Conservation (phyloP, 1,140 invertebrate species). For the Hypsibius dujardini region DNA sequence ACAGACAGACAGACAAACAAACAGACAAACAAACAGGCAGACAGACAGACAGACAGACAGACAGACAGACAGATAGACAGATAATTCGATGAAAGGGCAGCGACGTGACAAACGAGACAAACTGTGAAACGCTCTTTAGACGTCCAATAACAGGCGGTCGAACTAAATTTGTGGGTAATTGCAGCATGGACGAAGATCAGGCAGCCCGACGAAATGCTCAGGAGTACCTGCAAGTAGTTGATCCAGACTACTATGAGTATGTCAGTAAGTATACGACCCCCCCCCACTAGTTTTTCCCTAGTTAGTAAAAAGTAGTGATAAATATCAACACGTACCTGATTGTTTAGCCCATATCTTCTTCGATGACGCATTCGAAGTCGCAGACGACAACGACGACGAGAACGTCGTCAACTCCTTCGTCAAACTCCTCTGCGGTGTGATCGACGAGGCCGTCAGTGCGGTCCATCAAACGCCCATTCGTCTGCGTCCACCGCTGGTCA, state of each 20-base stretch:
- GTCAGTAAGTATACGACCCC: slow-evolving; percentile 42
- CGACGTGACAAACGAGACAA: too few species aligned
- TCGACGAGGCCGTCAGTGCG: slow-evolving; percentile 65
- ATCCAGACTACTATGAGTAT: slow-evolving; percentile 94
- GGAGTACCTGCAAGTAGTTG: slow-evolving; percentile 72
- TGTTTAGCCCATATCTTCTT: slow-evolving; percentile 88
- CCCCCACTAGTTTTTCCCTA: slow-evolving; percentile 18
- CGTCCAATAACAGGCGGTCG: slow-evolving; percentile 39
- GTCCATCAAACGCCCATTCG: slow-evolving; percentile 80
- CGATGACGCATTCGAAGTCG: slow-evolving; percentile 92
- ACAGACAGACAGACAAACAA: too few species aligned
- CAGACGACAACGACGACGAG: slow-evolving; percentile 81
- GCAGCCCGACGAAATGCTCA: slow-evolving; percentile 61
- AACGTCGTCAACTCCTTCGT: slow-evolving; percentile 89
- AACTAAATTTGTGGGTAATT: slow-evolving; percentile 28
- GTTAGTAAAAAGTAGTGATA: too few species aligned
- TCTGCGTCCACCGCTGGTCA: slow-evolving; percentile 73
- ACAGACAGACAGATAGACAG: too few species aligned
- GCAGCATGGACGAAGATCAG: slow-evolving; percentile 46
- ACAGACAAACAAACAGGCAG: neutral
- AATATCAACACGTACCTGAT: too few species aligned
- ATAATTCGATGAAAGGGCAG: too few species aligned
- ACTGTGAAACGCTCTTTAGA: too few species aligned
- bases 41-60: too few species aligned
- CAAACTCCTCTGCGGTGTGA: slow-evolving; percentile 70